Base-by-base conservation (phyloP, 1,140 invertebrate species). In the Arion vulgaris region DNA sequence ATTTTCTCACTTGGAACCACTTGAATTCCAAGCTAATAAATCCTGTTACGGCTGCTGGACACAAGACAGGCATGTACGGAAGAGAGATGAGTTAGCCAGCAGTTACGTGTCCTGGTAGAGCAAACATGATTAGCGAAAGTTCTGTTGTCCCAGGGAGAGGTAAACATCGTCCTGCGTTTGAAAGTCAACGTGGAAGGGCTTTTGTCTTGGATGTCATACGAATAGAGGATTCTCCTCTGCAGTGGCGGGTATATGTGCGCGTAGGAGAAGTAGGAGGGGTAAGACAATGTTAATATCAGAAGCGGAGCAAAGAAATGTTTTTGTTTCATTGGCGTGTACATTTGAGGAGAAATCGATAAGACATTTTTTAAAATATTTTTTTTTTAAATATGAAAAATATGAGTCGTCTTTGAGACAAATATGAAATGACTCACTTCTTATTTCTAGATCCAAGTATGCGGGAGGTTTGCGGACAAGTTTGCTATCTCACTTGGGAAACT, bases 1-100 rank as follows among this genome's bases (percentile, higher is more conserved):
- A 49, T 23, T n/a, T 73, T 17, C 38, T 73, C 38, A 73, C 41
- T 73, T 73, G 41, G 38, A 38, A 38, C 38, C 71, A 49, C 71
- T 73, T 73, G 38, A 39, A 66, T 66, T 32, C 5, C 28, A 7
- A 32, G n/a, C 62, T 66, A 66, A 66, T 66, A 66, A 66, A 66
- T 66, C 62, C 62, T 7, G 62, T 66, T 66, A 66, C 11, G 4
- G 62, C 28, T 5, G 11, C 2, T 9, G n/a, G n/a, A 32, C 1
- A 32, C n/a, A 66, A 66, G n/a, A 66, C 62, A 66, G 32, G 17
- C 62, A n/a, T 32, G n/a, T 17, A 28, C 62, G n/a, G 62, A 32
- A 66, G n/a, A 66, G 5, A 17, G 62, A 28, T 66, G n/a, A 57
- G 51, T 57, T 57, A 32, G 62, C n/a, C 62, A 34, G n/a, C 62